Evolutionary conservation across 1,140 invertebrate genomes (phyloP).

Genomic region (Lepidurus packardi): DNA sequence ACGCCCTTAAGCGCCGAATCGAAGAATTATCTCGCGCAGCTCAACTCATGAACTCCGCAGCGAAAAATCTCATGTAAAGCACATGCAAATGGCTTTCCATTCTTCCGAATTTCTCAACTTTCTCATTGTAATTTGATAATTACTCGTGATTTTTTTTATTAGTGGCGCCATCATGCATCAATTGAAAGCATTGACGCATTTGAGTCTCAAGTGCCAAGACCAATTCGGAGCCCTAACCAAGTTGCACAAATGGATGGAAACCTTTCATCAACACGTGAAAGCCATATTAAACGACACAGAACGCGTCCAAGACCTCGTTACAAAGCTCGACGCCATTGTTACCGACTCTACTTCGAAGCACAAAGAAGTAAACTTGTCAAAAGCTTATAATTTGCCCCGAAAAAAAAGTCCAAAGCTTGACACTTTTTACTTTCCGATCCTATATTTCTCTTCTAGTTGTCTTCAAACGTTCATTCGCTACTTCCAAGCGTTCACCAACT

Average conservation of each 20-base stretch:
- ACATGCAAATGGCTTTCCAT: constrained; percentile 28
- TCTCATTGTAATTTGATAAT: constrained; percentile 17
- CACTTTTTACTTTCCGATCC: neutral
- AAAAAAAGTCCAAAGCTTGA: neutral
- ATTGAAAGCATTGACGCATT: neutral
- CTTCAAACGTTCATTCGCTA: neutral
- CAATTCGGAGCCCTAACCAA: neutral
- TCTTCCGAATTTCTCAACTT: neutral
- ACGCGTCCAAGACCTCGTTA: neutral
- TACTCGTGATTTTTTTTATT: neutral
- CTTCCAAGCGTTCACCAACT: constrained; percentile 52
- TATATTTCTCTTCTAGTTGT: neutral
- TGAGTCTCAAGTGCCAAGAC: neutral
- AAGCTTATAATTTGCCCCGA: neutral
- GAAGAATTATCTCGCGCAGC: constrained; percentile 60
- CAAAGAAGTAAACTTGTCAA: neutral
- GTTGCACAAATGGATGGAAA: constrained; percentile 4
- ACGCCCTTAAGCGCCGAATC: constrained; percentile 72
- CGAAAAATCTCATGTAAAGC: constrained; percentile 54
- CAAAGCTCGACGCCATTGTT: neutral
- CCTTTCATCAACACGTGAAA: neutral
- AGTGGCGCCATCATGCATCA: constrained; percentile 14
- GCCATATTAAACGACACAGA: neutral
- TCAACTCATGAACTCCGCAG: constrained; percentile 59
- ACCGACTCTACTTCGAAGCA: neutral